Evolutionary conservation across 2,888 invertebrate genomes (phyloP).

Genomic region (Drosophila tanythrix): DNA sequence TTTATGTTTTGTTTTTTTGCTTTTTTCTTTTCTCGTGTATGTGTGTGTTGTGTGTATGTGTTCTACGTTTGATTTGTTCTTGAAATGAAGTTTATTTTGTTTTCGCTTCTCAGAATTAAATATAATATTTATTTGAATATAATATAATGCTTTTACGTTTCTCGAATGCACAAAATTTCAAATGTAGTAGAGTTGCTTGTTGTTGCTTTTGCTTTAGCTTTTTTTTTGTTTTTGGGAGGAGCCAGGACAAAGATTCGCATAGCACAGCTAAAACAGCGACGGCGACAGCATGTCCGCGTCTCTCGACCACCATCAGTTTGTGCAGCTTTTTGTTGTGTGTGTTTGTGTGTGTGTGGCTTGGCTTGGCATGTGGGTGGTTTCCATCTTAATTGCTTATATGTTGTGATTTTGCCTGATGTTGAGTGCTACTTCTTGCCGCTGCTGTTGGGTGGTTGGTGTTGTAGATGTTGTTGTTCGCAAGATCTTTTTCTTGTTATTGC

Average conservation of each 20-base stretch:
- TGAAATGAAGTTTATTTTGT: constrained; percentile 79
- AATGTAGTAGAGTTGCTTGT: constrained; percentile 67
- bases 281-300: constrained; percentile 36
- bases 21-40: constrained; percentile 35
- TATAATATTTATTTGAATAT: constrained; percentile 82
- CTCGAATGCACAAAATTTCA: constrained; percentile 83
- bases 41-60: constrained; percentile 42
- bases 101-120: constrained; percentile 82
- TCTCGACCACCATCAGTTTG: constrained; percentile 41
- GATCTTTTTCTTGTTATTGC: not conserved
- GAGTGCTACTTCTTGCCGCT: constrained; percentile 11
- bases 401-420: constrained; percentile 2
- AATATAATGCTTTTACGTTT: constrained; percentile 82
- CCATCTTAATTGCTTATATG: constrained; percentile 1
- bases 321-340: constrained; percentile 27
- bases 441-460: constrained; percentile 6
- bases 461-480: constrained; percentile 1
- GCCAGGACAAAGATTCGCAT: constrained; percentile 33
- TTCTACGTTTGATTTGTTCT: constrained; percentile 57
- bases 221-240: constrained; percentile 22
- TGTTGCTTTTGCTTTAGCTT: constrained; percentile 35
- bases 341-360: constrained; percentile 1
- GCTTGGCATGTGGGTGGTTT: constrained; percentile 12
- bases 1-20: constrained; percentile 20
- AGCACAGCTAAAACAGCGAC: constrained; percentile 32